These are phyloP conservation scores for Caenorhabditis sp. DNA, from an alignment of 2,888 invertebrate species.

Conservation along the genomic window DNA sequence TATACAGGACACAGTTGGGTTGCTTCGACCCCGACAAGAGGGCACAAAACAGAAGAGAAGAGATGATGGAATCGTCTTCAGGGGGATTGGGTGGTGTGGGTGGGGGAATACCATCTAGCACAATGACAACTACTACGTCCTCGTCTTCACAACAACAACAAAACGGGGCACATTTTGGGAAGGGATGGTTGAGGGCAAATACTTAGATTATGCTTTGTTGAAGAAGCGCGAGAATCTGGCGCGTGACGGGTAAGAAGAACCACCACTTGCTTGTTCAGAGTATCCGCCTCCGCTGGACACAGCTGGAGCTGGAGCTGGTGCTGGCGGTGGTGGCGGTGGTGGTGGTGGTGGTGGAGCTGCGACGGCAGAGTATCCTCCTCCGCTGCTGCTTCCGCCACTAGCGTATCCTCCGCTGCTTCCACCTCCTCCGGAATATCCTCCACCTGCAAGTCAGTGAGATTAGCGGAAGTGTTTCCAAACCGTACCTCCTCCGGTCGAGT, in stretches of 20 bases:
- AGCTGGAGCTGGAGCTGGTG: conserved; percentile 53
- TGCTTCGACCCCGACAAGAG: conserved; percentile 4
- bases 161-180: conserved; percentile 6
- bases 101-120: conserved; percentile 20
- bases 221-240: conserved; percentile 65
- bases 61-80: conserved; percentile 15
- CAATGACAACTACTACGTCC: conserved; percentile 7
- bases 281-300: conserved; percentile 55
- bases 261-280: conserved; percentile 66
- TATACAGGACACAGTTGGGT: conserved; percentile 60
- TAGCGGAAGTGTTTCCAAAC: not conserved
- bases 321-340: conserved; percentile 65
- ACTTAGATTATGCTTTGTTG: conserved; percentile 54
- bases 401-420: conserved; percentile 47
- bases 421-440: conserved; percentile 55
- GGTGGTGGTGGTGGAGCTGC: conserved; percentile 61
- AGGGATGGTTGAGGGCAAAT: not conserved
- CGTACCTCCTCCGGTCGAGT: conserved; percentile 56
- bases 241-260: conserved; percentile 61
- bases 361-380: conserved; percentile 43
- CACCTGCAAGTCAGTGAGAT: conserved; percentile 21
- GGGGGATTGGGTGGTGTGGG: not conserved
- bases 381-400: conserved; percentile 32
- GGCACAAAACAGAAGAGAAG: conserved; percentile 4
- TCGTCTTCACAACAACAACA: conserved; percentile 40